Evolutionary conservation across 37 sponge, comb jelly and placozoan genomes (phyloP).

Genomic region (Agelas oroides): DNA sequence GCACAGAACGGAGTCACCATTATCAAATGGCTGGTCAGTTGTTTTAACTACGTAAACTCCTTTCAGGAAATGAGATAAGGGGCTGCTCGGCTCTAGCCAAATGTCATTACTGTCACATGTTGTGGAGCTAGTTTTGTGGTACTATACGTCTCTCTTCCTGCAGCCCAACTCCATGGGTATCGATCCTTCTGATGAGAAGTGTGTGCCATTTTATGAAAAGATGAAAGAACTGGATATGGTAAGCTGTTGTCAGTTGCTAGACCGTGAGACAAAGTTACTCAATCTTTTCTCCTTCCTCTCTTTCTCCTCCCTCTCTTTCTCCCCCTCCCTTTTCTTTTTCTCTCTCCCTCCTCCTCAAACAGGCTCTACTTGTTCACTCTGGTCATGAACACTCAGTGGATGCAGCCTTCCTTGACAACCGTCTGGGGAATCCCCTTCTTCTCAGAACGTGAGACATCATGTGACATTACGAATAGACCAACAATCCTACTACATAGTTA

Average conservation of each 20-base stretch:
- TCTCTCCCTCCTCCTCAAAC: conserved; percentile 14
- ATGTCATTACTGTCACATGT: no score
- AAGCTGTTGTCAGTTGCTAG: no score
- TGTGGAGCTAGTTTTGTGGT: no score
- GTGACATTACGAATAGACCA: no score
- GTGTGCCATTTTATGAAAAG: conserved; percentile 77
- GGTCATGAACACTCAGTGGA: conserved; percentile 91
- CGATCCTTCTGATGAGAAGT: conserved; percentile 65
- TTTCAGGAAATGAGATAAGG: no score
- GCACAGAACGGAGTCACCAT: conserved; percentile 68
- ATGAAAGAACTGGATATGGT: conserved; percentile 85
- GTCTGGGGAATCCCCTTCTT: conserved; percentile 86
- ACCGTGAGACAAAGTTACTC: no score
- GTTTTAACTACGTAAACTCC: no score
- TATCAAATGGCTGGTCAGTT: conserved; percentile 91
- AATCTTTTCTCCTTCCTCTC: no score
- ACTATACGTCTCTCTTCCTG: no score
- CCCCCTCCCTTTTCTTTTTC: neutral
- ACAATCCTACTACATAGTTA: neutral
- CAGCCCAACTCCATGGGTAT: conserved; percentile 93
- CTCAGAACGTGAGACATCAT: conserved; percentile 67
- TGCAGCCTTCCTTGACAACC: conserved; percentile 83
- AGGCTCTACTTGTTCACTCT: conserved; percentile 78
- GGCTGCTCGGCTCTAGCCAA: no score
- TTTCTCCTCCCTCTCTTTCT: neutral